Evolutionary conservation across 2,113 vertebrate genomes (phyloP).

Genomic region (Cyprinodon tularosa): DNA sequence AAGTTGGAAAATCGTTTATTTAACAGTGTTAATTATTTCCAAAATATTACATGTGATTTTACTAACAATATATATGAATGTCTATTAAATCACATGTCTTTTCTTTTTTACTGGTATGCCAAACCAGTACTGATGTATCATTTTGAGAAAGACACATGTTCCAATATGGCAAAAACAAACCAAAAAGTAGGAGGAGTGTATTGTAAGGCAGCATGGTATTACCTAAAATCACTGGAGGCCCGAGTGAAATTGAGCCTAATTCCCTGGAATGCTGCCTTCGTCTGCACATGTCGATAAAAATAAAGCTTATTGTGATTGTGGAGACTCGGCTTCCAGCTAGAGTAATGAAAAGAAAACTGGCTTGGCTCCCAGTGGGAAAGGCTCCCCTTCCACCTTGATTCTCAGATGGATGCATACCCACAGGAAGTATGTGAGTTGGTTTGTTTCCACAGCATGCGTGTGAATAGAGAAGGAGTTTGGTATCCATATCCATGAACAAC

Average conservation of each 20-base stretch:
- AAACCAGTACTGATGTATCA: slow-evolving; percentile 12
- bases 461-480: background rate
- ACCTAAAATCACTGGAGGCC: slow-evolving; percentile 73
- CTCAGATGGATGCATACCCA: slow-evolving; percentile 29
- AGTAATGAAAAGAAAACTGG: slow-evolving; percentile 78
- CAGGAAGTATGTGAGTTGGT: slow-evolving; percentile 8
- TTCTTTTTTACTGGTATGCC: background rate
- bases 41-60: no score
- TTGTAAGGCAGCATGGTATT: slow-evolving; percentile 56
- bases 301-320: slow-evolving; percentile 79
- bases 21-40: no score
- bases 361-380: slow-evolving; percentile 62
- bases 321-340: slow-evolving; percentile 63
- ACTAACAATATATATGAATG: no score
- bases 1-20: no score
- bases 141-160: slow-evolving; percentile 31
- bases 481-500: background rate
- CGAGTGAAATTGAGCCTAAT: slow-evolving; percentile 81
- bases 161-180: slow-evolving; percentile 19
- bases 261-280: slow-evolving; percentile 79
- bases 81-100: no score
- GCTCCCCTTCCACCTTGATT: slow-evolving; percentile 56
- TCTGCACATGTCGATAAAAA: slow-evolving; percentile 76
- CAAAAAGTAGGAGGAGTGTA: slow-evolving; percentile 1
- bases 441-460: background rate